phyloP scores from a whole-genome alignment of 2,113 vertebrate species.

The Phasianus colchicus region DNA sequence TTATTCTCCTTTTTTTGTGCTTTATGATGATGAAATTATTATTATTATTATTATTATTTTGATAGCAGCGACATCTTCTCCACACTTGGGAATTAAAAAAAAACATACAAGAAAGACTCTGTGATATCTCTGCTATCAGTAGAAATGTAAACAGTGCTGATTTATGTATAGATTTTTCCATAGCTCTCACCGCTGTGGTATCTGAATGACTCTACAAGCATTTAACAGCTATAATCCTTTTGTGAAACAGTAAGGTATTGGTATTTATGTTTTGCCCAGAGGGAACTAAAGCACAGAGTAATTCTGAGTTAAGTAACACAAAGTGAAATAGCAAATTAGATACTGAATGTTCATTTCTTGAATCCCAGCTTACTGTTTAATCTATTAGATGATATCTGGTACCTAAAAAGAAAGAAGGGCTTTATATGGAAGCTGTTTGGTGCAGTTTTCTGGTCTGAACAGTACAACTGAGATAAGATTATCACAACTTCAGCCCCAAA shows the following conservation, averaged over 20 bases:
- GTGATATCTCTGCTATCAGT: conserved; percentile 9
- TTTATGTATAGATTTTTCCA: conserved; percentile 49
- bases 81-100: background rate
- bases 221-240: background rate
- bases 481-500: background rate
- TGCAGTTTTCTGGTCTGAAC: background rate
- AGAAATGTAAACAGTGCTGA: conserved; percentile 42
- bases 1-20: background rate
- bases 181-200: conserved; percentile 10
- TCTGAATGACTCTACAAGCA: background rate
- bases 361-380: background rate
- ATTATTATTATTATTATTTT: background rate
- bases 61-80: background rate
- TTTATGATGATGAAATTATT: background rate
- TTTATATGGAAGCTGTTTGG: background rate
- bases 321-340: background rate
- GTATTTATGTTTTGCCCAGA: background rate
- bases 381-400: background rate
- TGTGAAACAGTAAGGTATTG: background rate
- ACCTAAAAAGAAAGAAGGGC: background rate
- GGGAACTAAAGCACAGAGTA: background rate
- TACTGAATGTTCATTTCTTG: background rate
- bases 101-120: background rate
- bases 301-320: background rate
- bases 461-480: background rate